These are phyloP conservation scores for Chorisops tibialis DNA, from an alignment of 2,888 invertebrate species.

Conservation along the genomic window DNA sequence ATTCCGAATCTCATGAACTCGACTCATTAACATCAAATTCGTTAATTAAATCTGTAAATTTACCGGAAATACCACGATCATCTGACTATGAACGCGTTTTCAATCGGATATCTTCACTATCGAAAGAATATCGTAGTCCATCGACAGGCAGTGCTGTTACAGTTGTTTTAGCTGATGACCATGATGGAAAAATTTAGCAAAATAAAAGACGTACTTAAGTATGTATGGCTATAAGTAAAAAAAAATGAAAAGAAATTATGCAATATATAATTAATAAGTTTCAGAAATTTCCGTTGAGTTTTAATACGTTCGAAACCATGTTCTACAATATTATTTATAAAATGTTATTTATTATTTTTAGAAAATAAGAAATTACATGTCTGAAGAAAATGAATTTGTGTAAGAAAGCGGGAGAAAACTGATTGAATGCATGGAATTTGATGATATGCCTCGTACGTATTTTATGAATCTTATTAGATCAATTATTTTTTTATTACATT, in stretches of 20 bases:
- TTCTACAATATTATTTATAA: too few species aligned
- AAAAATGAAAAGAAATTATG: background rate
- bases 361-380: too few species aligned
- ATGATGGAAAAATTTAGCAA: slow-evolving; percentile 15
- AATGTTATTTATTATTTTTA: too few species aligned
- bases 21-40: slow-evolving; percentile 50
- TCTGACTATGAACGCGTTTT: slow-evolving; percentile 42
- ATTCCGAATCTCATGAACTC: slow-evolving; percentile 51
- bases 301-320: background rate
- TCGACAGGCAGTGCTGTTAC: slow-evolving; percentile 65
- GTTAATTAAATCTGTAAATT: slow-evolving; percentile 45
- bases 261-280: background rate
- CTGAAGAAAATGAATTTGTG: too few species aligned
- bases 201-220: background rate
- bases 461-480: too few species aligned
- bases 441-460: too few species aligned
- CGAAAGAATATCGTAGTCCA: slow-evolving; percentile 53
- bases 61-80: slow-evolving; percentile 43
- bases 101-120: slow-evolving; percentile 35
- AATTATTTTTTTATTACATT: too few species aligned
- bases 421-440: too few species aligned
- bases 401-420: too few species aligned
- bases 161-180: slow-evolving; percentile 61
- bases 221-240: too few species aligned
- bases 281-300: background rate